phyloP scores from a whole-genome alignment of 2,113 vertebrate genomes.

The Protomyctophum bolini region DNA sequence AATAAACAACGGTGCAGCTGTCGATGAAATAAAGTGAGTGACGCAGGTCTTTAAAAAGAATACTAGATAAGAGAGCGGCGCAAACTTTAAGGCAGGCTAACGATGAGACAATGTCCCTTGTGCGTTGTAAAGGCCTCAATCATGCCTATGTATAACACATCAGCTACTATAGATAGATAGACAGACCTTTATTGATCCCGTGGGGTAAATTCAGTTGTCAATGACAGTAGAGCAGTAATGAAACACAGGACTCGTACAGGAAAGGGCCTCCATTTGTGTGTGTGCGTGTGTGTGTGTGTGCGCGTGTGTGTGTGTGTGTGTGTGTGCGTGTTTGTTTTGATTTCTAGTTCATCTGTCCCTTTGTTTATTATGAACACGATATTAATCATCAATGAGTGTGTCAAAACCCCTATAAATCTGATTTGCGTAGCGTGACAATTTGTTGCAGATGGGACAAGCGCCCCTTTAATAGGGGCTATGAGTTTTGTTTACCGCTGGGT shows the following conservation, averaged over 20 bases:
- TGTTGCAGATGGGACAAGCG: neutral
- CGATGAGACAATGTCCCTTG: neutral
- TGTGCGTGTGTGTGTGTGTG: neutral
- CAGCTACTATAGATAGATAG: too few relatives aligned
- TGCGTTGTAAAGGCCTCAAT: too few relatives aligned
- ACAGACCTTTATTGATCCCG: too few relatives aligned
- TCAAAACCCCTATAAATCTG: constrained; percentile 7
- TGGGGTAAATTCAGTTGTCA: too few relatives aligned
- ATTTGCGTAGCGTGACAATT: neutral
- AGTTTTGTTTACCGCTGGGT: neutral
- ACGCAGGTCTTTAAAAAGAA: constrained; percentile 26
- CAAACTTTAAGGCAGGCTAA: neutral
- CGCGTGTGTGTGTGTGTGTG: constrained; percentile 2
- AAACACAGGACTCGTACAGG: too few relatives aligned
- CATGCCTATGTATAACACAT: too few relatives aligned
- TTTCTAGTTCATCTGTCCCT: too few relatives aligned
- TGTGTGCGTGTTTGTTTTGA: constrained; percentile 4
- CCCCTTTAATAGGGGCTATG: neutral
- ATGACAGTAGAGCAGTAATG: too few relatives aligned
- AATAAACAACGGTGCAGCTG: constrained; percentile 15
- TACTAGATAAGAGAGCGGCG: constrained; percentile 4
- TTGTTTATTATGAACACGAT: neutral
- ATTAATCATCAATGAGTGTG: constrained; percentile 15
- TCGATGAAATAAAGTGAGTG: constrained; percentile 24
- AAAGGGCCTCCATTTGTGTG: neutral